Evolutionary conservation across 2,888 invertebrate species (phyloP), one percentile per base, ranked within the genome.

Genomic region (Callimorpha dominula): DNA sequence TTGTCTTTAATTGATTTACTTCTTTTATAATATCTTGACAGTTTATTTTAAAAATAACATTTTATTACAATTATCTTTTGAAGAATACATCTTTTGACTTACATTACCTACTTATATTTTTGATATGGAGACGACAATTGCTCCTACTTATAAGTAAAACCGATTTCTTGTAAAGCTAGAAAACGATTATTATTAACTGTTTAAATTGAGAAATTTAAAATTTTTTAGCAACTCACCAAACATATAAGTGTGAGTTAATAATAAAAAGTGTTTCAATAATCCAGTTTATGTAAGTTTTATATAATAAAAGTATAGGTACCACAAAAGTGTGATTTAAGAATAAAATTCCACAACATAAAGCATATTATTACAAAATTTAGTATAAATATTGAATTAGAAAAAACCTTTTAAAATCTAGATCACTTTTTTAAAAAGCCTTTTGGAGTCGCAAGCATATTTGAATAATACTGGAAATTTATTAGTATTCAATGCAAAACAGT

Each of bases 1-100:
- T 63, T 40, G 72, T 66, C 50, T 68, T 78, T 81, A 78, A 83
- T 83, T 75, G 73, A 71, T 71, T 64, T 73, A 75, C 64, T 76
- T 77, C 43, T 46, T 46, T 46, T 46, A 71, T 75, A 68, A n/a
- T 72, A 72, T 79, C 81, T 77, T 81, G 80, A 78, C 75, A 69
- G 42, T 74, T 74, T 73, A 72, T 74, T 74, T 79, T 63, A 11
- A 20, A 46, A 15, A 15, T 46, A 14, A 42, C 11, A 12, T 14
- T 12, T 20, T 20, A 42, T 14, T 8, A 43, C 20, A 54, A 15
- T n/a, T 9, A 54, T 40, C 4, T n/a, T 52, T 12, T 31, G 5
- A 57, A 12, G 12, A 20, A 54, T 54, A 17, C 17, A 5, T n/a
- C 8, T 17, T 46, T 46, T 46, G 9, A 46, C 6, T 46, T 8